Percentiles rank a stretch among this genome's conserved stretches.
phyloP scores from a whole-genome alignment of 2,888 invertebrate genomes.

The Chorisops tibialis region DNA sequence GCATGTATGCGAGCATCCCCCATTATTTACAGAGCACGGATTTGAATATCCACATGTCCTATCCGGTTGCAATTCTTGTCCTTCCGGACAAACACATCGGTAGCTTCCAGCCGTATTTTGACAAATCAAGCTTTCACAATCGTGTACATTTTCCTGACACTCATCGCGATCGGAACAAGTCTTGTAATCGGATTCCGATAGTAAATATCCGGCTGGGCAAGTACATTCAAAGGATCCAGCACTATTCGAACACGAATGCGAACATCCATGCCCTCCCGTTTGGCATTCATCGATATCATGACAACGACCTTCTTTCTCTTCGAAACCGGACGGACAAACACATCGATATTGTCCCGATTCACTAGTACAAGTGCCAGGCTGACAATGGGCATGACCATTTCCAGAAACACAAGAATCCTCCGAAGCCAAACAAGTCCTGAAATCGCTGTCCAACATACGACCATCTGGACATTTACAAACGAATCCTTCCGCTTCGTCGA shows the following conservation, averaged over 20 bases:
- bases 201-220: slow-evolving; percentile 52
- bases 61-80: slow-evolving; percentile 45
- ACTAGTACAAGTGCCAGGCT: slow-evolving; percentile 46
- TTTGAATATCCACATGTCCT: slow-evolving; percentile 49
- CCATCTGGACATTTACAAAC: slow-evolving; percentile 53
- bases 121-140: slow-evolving; percentile 45
- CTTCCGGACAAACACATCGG: slow-evolving; percentile 56
- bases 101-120: slow-evolving; percentile 54
- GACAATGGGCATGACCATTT: slow-evolving; percentile 42
- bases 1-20: slow-evolving; percentile 59
- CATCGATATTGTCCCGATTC: slow-evolving; percentile 56
- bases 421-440: slow-evolving; percentile 53
- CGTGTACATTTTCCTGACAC: slow-evolving; percentile 47
- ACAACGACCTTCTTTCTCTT: slow-evolving; percentile 42
- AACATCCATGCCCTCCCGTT: slow-evolving; percentile 52
- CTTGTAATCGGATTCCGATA: slow-evolving; percentile 34
- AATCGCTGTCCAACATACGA: slow-evolving; percentile 44
- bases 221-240: slow-evolving; percentile 55
- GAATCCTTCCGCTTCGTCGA: slow-evolving; percentile 47
- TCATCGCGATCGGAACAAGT: slow-evolving; percentile 55
- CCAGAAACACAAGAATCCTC: slow-evolving; percentile 41
- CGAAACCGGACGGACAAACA: slow-evolving; percentile 51
- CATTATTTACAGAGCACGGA: slow-evolving; percentile 54
- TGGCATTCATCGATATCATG: slow-evolving; percentile 56
- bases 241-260: slow-evolving; percentile 56